These are phyloP conservation scores for Panurus biarmicus DNA, from an alignment of 2,113 vertebrate species.

Conservation along the genomic window DNA sequence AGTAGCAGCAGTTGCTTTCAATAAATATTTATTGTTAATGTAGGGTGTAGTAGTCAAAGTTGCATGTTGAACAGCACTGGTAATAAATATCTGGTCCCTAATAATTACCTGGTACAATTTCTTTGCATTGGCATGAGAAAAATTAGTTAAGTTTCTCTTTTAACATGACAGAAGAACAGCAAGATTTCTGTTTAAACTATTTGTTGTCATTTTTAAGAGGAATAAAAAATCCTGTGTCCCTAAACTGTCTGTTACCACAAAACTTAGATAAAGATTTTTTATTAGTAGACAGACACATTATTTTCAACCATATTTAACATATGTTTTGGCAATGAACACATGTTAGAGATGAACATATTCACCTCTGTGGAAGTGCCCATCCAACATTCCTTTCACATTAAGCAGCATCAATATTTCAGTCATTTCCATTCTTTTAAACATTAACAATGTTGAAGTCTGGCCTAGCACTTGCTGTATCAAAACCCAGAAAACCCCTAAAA, in stretches of 20 bases:
- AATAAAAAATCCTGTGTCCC: neutral
- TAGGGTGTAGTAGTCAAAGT: neutral
- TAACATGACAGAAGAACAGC: neutral
- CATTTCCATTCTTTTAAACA: neutral
- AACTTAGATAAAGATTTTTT: neutral
- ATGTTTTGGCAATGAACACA: neutral
- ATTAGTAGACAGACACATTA: neutral
- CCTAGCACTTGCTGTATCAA: neutral
- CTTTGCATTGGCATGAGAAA: neutral
- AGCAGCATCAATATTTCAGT: neutral
- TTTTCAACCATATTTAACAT: neutral
- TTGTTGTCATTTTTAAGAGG: neutral
- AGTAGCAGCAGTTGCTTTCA: neutral
- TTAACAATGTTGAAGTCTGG: neutral
- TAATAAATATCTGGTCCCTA: neutral
- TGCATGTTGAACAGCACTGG: neutral
- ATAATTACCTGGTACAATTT: neutral
- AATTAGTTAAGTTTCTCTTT: neutral
- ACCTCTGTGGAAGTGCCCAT: neutral
- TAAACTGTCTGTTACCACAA: neutral
- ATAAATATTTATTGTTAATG: neutral
- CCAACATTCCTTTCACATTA: neutral
- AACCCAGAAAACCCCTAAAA: neutral
- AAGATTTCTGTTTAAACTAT: neutral
- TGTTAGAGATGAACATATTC: too few species aligned